Evolutionary conservation across 2,797 vertebrate species (phyloP).

Genomic region (Enteromius trimaculatus): DNA sequence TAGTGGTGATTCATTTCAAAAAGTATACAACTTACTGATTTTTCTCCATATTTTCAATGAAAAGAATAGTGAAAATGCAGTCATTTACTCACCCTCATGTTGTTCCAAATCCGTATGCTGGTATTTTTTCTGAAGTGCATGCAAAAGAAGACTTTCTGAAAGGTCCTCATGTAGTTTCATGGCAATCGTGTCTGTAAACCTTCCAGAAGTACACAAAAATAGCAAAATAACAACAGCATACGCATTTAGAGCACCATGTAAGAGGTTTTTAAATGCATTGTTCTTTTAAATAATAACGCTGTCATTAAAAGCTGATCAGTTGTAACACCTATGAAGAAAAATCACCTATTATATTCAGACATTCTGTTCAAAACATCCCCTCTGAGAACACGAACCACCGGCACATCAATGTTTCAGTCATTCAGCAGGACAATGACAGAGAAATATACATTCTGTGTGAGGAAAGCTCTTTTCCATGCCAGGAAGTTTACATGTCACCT

Average conservation of each 20-base stretch:
- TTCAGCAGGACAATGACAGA: background rate
- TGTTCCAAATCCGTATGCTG: background rate
- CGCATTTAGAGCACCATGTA: background rate
- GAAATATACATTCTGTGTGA: constrained; percentile 56
- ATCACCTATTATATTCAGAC: constrained; percentile 10
- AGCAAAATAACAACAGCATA: constrained; percentile 11
- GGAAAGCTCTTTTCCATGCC: constrained; percentile 50
- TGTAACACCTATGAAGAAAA: background rate
- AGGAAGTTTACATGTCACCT: constrained; percentile 46
- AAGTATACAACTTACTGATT: constrained; percentile 20
- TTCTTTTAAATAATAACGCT: background rate
- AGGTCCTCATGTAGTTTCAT: background rate
- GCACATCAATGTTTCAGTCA: background rate
- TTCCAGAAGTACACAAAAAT: constrained; percentile 5
- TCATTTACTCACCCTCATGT: constrained; percentile 2
- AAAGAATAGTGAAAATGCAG: constrained; percentile 1
- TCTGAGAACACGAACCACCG: constrained; percentile 7
- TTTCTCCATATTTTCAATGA: background rate
- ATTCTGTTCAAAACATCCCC: constrained; percentile 13
- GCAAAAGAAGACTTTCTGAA: background rate
- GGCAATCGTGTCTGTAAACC: background rate
- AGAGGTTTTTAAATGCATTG: background rate
- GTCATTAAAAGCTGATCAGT: background rate
- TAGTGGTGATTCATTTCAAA: constrained; percentile 18
- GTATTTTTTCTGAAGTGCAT: background rate